Percentiles rank a stretch among this genome's conserved stretches.
phyloP scores from a whole-genome alignment of 2,888 invertebrate genomes.

The Volucella inflata region DNA sequence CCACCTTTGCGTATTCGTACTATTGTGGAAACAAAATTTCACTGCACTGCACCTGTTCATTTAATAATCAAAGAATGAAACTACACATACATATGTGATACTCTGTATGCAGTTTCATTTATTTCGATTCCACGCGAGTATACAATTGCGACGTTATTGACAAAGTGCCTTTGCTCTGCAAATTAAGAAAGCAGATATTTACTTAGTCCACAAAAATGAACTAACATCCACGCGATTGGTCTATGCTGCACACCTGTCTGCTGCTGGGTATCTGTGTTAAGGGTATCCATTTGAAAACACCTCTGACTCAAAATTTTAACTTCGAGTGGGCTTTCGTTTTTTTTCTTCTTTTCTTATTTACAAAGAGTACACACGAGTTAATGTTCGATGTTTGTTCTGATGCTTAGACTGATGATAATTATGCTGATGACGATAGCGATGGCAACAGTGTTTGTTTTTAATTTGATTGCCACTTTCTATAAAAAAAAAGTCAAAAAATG shows the following conservation, averaged over 20 bases:
- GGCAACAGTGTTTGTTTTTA: background rate
- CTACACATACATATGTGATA: too few relatives aligned
- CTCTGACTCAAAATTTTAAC: background rate
- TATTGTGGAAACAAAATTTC: too few relatives aligned
- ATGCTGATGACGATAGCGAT: background rate
- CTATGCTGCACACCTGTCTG: background rate
- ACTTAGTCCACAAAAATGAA: constrained; percentile 11
- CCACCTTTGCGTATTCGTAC: too few relatives aligned
- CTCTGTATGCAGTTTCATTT: background rate
- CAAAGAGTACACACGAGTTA: constrained; percentile 12
- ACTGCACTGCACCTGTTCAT: too few relatives aligned
- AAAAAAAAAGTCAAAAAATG: background rate
- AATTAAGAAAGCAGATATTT: constrained; percentile 10
- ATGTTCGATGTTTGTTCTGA: constrained; percentile 6
- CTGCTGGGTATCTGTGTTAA: background rate
- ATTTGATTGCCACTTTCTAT: constrained; percentile 5
- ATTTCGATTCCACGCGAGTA: background rate
- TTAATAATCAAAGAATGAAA: too few relatives aligned
- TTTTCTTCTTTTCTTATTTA: constrained; percentile 10
- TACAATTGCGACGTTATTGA: background rate
- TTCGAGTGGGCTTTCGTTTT: constrained; percentile 1
- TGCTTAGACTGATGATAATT: background rate
- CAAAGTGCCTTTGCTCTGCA: background rate
- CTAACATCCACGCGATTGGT: background rate
- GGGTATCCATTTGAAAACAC: background rate